Evolutionary conservation across 2,888 invertebrate species (phyloP), one percentile per base, ranked within the genome.

Genomic region (Coremacera marginata): DNA sequence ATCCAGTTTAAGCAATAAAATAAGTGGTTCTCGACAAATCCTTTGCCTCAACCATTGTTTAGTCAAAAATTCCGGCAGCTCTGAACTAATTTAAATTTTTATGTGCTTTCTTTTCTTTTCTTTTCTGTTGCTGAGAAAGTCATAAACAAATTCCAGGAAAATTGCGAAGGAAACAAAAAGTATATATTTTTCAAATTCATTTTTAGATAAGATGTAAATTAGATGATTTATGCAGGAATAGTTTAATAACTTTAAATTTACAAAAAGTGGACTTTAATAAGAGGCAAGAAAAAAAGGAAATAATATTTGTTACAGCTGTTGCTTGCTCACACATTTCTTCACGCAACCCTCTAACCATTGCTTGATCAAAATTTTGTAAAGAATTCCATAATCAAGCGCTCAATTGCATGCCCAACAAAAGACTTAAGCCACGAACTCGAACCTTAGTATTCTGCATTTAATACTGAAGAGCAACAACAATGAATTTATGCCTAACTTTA

Each of bases 21-120:
- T 11, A 67, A 37, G 31, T 49, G 67, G 70, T 27, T 34, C 19
- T 31, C 37, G 34, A 37, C 7, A 44, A 60, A 72, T 49, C 34
- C 49, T 25, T 22, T 49, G 55, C 55, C 37, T 31, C 16, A 3
- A 3, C 22, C 49, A 9, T 49, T 7, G 57, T 34, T 44, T 68
- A 49, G 44, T 44, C 31, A 44, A 73, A 22, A 73, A n/a, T 27
- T 31, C n/a, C 65, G 27, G 60, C 57, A 77, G 71, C 67, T 34
- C 19, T 57, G 72, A 31, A 67, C 72, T 77, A 67, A 77, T 77
- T 77, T 77, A 44, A 27, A 67, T 44, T 37, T 60, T 34, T 44
- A 34, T 52, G 27, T 16, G 11, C 31, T n/a, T 62, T 14, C 27
- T 4, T 7, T 37, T 4, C 5, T 4, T 25, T 62, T 19, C 44